Percentiles rank a stretch among this genome's conserved stretches.
Evolutionary conservation across 2,888 invertebrate genomes (phyloP).

Genomic region (Coenonympha glycerion): DNA sequence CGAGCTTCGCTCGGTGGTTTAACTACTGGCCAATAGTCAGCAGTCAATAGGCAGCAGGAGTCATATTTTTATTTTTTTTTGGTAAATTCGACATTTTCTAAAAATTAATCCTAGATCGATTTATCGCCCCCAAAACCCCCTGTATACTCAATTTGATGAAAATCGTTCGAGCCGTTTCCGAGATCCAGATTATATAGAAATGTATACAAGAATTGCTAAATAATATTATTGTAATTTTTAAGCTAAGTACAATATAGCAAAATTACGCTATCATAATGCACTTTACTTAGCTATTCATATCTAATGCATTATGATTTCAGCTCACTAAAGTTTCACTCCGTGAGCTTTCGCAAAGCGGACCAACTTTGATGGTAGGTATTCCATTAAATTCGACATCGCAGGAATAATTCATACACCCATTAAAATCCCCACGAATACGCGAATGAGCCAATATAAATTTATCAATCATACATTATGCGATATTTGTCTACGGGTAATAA

Average conservation of each 20-base stretch:
- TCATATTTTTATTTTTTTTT: too few species aligned
- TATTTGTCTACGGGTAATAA: conserved; percentile 5
- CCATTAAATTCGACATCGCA: conserved; percentile 20
- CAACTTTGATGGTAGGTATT: conserved; percentile 21
- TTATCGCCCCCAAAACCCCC: too few species aligned
- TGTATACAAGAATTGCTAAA: too few species aligned
- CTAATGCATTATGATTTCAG: conserved; percentile 18
- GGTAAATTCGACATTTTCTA: too few species aligned
- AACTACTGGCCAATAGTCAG: too few species aligned
- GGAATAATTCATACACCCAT: conserved; percentile 26
- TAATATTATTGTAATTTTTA: too few species aligned
- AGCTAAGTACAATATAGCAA: neutral
- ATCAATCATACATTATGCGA: conserved; percentile 19
- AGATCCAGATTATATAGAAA: too few species aligned
- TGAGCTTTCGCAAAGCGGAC: conserved; percentile 9
- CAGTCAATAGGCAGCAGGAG: too few species aligned
- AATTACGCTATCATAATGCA: conserved; percentile 13
- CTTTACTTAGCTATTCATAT: conserved; percentile 9
- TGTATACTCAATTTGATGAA: too few species aligned
- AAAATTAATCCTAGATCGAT: too few species aligned
- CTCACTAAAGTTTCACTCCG: conserved; percentile 16
- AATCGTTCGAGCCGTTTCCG: too few species aligned
- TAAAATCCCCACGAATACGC: conserved; percentile 20
- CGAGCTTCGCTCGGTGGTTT: too few species aligned
- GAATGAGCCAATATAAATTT: conserved; percentile 22